A percentile compares a stretch with the other conserved stretches of the same genome.
Conservation (phyloP, 2,888 invertebrate species). For the Salpingus planirostris region DNA sequence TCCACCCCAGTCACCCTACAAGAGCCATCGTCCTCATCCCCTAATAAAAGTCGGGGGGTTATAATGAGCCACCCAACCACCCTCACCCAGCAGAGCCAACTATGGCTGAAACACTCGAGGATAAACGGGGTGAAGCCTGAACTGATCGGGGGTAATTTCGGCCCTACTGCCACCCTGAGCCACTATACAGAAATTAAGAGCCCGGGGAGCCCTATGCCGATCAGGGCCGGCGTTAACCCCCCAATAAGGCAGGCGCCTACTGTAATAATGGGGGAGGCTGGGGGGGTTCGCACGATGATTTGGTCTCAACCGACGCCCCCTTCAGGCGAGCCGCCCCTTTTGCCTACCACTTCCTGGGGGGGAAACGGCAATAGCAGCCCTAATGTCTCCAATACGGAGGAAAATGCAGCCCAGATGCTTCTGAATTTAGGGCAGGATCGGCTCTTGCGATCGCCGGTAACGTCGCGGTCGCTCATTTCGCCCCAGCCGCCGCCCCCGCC, state of each 20-base stretch:
- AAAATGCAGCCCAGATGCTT: slow-evolving; percentile 57
- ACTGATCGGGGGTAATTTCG: slow-evolving; percentile 56
- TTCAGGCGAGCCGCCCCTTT: too few relatives aligned
- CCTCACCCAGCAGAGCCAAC: slow-evolving; percentile 28
- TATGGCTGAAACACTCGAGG: slow-evolving; percentile 46
- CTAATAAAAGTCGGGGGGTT: slow-evolving; percentile 26
- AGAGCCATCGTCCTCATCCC: slow-evolving; percentile 23
- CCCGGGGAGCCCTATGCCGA: slow-evolving; percentile 22
- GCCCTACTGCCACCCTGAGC: slow-evolving; percentile 19
- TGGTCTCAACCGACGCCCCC: slow-evolving; percentile 54
- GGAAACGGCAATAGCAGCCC: slow-evolving; percentile 30
- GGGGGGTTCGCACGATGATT: slow-evolving; percentile 69
- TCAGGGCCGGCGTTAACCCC: slow-evolving; percentile 10
- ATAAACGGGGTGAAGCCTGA: slow-evolving; percentile 73
- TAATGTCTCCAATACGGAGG: slow-evolving; percentile 39
- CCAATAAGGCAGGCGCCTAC: slow-evolving; percentile 65
- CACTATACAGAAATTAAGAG: slow-evolving; percentile 35
- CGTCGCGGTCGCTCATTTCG: too few relatives aligned
- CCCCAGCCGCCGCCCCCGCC: too few relatives aligned
- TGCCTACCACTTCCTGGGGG: slow-evolving; percentile 22
- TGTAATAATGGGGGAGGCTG: slow-evolving; percentile 89
- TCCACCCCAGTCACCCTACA: slow-evolving; percentile 18
- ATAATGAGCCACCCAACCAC: slow-evolving; percentile 32
- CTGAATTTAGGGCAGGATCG: slow-evolving; percentile 63
- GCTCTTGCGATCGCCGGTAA: slow-evolving; percentile 21